Evolutionary conservation across 2,797 vertebrate species (phyloP).

Genomic region (Gephyroberyx darwinii): DNA sequence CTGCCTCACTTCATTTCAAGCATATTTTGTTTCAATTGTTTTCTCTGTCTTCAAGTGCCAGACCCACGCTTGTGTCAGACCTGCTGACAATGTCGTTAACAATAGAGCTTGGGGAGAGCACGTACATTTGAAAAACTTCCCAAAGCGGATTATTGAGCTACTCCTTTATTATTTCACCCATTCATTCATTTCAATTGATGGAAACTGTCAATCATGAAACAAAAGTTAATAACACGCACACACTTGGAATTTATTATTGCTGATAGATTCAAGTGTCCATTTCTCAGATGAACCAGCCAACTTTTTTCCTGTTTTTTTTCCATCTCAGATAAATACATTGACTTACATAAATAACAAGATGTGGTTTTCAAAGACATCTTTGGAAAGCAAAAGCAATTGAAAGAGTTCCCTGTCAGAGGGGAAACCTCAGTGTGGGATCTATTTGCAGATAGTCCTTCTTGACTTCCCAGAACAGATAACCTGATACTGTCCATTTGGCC

Average conservation of each 20-base stretch:
- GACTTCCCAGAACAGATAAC: conserved; percentile 50
- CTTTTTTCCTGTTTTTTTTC: background rate
- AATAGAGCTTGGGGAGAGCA: conserved; percentile 1
- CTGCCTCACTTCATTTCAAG: conserved; percentile 41
- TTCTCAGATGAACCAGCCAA: too few relatives aligned
- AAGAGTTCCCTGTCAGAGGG: conserved; percentile 11
- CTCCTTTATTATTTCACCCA: background rate
- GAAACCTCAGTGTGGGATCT: conserved; percentile 34
- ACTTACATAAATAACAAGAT: background rate
- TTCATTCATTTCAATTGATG: background rate
- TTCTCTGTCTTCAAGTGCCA: conserved; percentile 25
- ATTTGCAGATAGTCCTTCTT: conserved; percentile 42
- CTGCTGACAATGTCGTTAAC: conserved; percentile 1
- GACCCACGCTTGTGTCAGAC: conserved; percentile 26
- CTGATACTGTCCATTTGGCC: conserved; percentile 56
- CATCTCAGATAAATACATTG: background rate
- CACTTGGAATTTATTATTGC: background rate
- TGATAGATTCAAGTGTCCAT: background rate
- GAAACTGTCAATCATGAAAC: background rate
- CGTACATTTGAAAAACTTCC: background rate
- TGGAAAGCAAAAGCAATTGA: conserved; percentile 7
- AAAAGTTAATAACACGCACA: too few relatives aligned
- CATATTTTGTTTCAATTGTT: conserved; percentile 39
- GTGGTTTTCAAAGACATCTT: background rate
- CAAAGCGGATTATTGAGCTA: background rate